Conservation (phyloP, 2,797 vertebrate genomes). For the Pseudopleuronectes americanus region DNA sequence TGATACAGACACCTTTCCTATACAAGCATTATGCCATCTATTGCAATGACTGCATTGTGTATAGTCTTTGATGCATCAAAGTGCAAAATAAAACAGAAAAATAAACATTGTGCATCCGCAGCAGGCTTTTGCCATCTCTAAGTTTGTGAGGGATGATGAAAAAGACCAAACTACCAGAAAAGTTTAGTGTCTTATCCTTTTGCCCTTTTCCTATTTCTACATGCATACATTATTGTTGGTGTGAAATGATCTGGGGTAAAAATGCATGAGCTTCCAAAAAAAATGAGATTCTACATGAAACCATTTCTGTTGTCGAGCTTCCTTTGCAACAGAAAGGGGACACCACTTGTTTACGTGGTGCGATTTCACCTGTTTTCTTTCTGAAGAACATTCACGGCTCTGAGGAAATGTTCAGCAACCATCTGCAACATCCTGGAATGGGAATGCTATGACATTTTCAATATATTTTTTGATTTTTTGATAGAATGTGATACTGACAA, state of each 20-base stretch:
- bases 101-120: no score
- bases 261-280: slow-evolving; percentile 25
- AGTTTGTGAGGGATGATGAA: slow-evolving; percentile 9
- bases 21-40: neutral
- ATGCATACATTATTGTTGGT: slow-evolving; percentile 8
- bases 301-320: slow-evolving; percentile 17
- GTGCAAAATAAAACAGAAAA: neutral
- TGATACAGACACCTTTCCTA: neutral
- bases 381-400: slow-evolving; percentile 22
- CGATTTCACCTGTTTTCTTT: slow-evolving; percentile 34
- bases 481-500: neutral
- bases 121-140: neutral
- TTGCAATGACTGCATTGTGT: no score
- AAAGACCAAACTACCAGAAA: neutral
- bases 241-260: slow-evolving; percentile 12
- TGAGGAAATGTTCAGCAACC: slow-evolving; percentile 28
- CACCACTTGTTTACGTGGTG: slow-evolving; percentile 14
- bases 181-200: slow-evolving; percentile 48
- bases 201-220: slow-evolving; percentile 7
- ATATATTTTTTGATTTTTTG: neutral
- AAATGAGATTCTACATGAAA: slow-evolving; percentile 34
- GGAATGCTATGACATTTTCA: neutral
- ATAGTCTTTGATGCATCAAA: neutral
- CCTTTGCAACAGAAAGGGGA: slow-evolving; percentile 26
- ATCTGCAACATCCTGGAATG: slow-evolving; percentile 6